Evolutionary conservation across 2,888 invertebrate genomes (phyloP).

Genomic region (Trachelus iudaicus): DNA sequence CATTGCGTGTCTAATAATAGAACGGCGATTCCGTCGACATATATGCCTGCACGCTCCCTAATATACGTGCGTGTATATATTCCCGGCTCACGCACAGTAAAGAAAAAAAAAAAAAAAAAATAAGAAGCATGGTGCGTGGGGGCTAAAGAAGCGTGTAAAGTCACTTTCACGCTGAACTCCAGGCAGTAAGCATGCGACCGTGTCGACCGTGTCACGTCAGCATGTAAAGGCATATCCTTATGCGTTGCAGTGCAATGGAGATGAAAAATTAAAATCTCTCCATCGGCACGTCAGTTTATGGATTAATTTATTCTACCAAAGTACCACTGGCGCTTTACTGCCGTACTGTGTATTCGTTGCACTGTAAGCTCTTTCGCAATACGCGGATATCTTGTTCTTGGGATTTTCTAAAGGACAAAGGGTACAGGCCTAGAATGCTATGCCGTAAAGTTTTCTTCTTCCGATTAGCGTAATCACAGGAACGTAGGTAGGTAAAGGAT

Average conservation of each 20-base stretch:
- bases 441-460: background rate
- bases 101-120: constrained; percentile 29
- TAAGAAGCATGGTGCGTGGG: constrained; percentile 19
- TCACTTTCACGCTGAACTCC: constrained; percentile 17
- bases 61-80: constrained; percentile 15
- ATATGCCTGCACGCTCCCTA: constrained; percentile 21
- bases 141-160: constrained; percentile 23
- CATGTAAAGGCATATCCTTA: constrained; percentile 1
- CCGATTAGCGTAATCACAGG: background rate
- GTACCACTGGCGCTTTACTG: background rate
- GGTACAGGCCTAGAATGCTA: background rate
- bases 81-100: background rate
- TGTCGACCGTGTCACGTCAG: background rate
- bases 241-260: background rate
- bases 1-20: constrained; percentile 31
- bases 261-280: background rate
- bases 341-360: background rate
- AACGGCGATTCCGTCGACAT: constrained; percentile 29
- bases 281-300: background rate
- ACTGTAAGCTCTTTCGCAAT: background rate
- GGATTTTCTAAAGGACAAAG: background rate
- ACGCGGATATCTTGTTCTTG: background rate
- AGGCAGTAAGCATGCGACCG: background rate
- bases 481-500: background rate
- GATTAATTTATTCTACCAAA: background rate